Evolutionary conservation across 2,113 vertebrate genomes (phyloP), one percentile per base, ranked within the genome.

Genomic region (Brachirus orientalis): DNA sequence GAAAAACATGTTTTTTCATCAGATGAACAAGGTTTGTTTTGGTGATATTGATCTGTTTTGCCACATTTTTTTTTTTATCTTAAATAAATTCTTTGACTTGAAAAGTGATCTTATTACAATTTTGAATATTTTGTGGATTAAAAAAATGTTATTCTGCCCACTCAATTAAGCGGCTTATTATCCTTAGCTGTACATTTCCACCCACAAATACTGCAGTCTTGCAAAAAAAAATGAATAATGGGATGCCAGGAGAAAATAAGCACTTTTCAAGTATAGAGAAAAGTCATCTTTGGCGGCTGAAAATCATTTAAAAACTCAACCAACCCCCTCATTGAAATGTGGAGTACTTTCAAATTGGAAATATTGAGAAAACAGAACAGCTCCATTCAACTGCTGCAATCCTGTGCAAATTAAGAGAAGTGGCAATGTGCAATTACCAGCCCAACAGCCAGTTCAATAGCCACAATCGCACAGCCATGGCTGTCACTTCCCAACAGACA

Each of bases 361-460:
- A 72, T 53, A 64, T 35, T 43, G 46, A 77, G 50, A 66, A 72
- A 72, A 63, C 35, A 65, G 58, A 76, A 69, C 35, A 17, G 65
- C 66, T 79, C 81, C 40, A 77, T 88, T 87, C 50, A 75, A 69
- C 8, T 59, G 37, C 69, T 0, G 56, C 72, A 68, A 41, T 77
- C 37, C 61, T 69, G 60, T 50, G 51, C 52, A 80, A 85, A 88
- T 79, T 76, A 78, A 77, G 69, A 74, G 70, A 80, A 83, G 56
- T 63, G 63, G 72, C 28, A 43, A 75, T 65, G 63, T 79, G 79
- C 76, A 85, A 88, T 88, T 88, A 88, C 69, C 66, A 71, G 71
- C 40, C 48, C 46, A 86, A 72, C 64, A 84, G 70, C 62, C 64
- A 71, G 73, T 82, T 90, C 86, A 86, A 83, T 84, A 83, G 51